Base-by-base conservation (phyloP, 2,113 vertebrate species). In the Chamaea fasciata region DNA sequence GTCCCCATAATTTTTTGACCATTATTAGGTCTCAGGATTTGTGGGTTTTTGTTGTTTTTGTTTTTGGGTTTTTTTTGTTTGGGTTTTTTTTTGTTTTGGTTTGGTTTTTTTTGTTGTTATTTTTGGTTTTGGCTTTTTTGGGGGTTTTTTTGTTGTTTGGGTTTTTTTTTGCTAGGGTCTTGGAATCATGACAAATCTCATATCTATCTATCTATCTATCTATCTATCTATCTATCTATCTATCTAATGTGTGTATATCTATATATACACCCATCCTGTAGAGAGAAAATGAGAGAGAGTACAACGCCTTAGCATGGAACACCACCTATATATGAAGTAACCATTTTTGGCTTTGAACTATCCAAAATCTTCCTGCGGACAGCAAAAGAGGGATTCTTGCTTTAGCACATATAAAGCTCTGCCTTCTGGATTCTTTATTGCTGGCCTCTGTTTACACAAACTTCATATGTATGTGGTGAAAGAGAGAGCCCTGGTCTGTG, bases 171-270 rank as follows among this genome's bases (percentile, higher is more conserved):
- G 44, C 84, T 87, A n/a, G 81, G 76, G 63, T 96, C 86, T 97
- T 89, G 84, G 79, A 96, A 95, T 96, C 90, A 95, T 81, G 92
- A 89, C 77, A 90, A 89, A 56, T 81, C 62, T 50, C 37, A 94
- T 53, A 7, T 68, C n/a, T 78, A 4, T 39, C 8, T 69, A 4
- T 67, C 12, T 35, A 7, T 30, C 39, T 20, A 86, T 33, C 11
- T 53, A 7, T 68, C n/a, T 78, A 4, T 39, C 8, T 69, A 4
- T 67, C 12, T 35, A 7, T 30, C 39, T 20, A 15, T 73, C 8
- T 62, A 2, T 80, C 3, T 78, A 5, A 7, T 73, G 3, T 76
- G 30, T 55, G 30, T 15, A 3, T 39, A 4, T 64, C 15, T 21
- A 37, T 10, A 42, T 2, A 49, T 0, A 59, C 15, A 73, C 31